Evolutionary conservation across 1,140 invertebrate species (phyloP).

Genomic region (Trinorchestia longiramus): DNA sequence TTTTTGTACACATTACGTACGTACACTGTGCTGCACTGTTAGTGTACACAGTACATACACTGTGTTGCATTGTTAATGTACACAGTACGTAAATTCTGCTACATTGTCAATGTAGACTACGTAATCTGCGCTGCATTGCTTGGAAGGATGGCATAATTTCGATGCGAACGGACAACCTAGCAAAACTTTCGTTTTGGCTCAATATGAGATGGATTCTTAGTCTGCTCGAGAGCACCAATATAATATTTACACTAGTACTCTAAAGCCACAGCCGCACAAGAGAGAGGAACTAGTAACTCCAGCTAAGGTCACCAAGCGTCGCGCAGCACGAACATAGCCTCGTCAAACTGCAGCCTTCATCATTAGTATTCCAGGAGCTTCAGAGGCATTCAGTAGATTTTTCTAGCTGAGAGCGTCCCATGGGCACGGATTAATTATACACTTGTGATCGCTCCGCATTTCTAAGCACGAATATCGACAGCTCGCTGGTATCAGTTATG

Average conservation of each 20-base stretch:
- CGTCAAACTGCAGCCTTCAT: neutral
- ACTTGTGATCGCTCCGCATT: neutral
- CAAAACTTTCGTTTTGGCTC: neutral
- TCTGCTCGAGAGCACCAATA: neutral
- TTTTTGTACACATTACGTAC: neutral
- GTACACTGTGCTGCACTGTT: too few species aligned
- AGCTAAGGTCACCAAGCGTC: neutral
- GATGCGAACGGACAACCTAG: neutral
- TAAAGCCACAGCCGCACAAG: neutral
- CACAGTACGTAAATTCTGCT: too few species aligned
- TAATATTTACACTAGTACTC: neutral
- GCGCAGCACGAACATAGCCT: neutral
- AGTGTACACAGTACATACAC: too few species aligned
- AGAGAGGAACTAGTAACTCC: neutral
- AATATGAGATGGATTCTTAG: neutral
- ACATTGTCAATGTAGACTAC: too few species aligned
- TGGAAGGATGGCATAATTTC: too few species aligned
- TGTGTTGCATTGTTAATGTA: too few species aligned
- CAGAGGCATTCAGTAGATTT: neutral
- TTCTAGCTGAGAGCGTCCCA: neutral
- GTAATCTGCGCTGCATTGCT: too few species aligned
- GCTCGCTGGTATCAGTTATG: neutral
- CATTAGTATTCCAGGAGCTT: neutral
- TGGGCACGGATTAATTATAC: neutral
- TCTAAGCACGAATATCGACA: neutral